These are phyloP conservation scores for Triplophysa dalaica DNA, from an alignment of 2,113 vertebrate species.

Conservation along the genomic window DNA sequence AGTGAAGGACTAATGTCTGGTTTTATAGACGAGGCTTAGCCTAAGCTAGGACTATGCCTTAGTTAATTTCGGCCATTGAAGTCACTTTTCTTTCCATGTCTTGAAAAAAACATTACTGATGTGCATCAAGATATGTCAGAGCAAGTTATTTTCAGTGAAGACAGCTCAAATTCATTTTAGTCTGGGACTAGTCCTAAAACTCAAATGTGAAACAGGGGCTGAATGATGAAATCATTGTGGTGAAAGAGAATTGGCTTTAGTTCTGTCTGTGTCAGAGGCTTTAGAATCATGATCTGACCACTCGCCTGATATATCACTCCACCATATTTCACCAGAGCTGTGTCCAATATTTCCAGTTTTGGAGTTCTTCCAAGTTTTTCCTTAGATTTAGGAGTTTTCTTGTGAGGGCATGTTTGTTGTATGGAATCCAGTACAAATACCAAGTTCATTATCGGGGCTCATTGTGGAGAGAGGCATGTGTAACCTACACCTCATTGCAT, in stretches of 20 bases:
- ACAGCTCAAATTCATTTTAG: too few species aligned
- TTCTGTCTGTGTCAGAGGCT: neutral
- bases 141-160: too few species aligned
- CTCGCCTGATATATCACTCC: constrained; percentile 26
- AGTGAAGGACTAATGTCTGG: too few species aligned
- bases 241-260: constrained; percentile 7
- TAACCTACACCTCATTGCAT: neutral
- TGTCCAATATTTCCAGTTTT: neutral
- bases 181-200: neutral
- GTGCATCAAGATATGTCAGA: too few species aligned
- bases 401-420: too few species aligned
- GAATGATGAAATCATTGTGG: neutral
- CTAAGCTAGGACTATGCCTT: too few species aligned
- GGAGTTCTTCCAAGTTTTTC: neutral
- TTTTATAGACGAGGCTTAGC: too few species aligned
- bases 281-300: constrained; percentile 9
- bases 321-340: neutral
- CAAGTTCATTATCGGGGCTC: neutral
- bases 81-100: too few species aligned
- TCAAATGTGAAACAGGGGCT: neutral
- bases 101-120: too few species aligned
- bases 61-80: too few species aligned
- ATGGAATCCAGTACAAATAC: neutral
- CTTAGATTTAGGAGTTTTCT: too few species aligned
- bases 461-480: neutral